phyloP scores from a whole-genome alignment of 2,888 invertebrate species.

The Eupithecia vulgata region DNA sequence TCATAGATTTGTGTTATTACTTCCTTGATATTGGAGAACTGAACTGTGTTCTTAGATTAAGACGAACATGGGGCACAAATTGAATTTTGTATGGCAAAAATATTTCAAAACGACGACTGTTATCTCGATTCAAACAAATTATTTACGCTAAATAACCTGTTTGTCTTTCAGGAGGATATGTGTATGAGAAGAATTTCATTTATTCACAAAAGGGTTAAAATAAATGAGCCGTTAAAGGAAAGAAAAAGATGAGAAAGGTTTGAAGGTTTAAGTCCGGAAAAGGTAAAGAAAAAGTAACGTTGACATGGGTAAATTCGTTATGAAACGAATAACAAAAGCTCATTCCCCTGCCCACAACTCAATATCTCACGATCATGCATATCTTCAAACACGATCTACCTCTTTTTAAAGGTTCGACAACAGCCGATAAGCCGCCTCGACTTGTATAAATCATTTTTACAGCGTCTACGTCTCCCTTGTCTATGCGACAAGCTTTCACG shows the following conservation, averaged over 20 bases:
- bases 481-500: constrained; percentile 77
- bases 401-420: constrained; percentile 67
- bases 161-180: not conserved
- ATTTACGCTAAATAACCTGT: not conserved
- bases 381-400: constrained; percentile 66
- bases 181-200: not conserved
- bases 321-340: constrained; percentile 33
- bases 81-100: not conserved
- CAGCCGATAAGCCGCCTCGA: constrained; percentile 71
- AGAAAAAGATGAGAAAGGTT: constrained; percentile 14
- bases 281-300: constrained; percentile 25
- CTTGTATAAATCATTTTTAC: constrained; percentile 80
- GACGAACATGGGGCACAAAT: not conserved
- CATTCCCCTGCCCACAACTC: constrained; percentile 40
- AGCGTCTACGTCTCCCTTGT: constrained; percentile 67
- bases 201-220: not conserved
- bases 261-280: constrained; percentile 17
- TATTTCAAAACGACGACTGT: not conserved
- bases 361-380: constrained; percentile 44
- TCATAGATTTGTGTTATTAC: constrained; percentile 45
- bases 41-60: constrained; percentile 30
- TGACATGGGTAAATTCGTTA: constrained; percentile 31
- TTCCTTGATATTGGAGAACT: constrained; percentile 40
- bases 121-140: not conserved
- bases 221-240: constrained; percentile 5